These are phyloP conservation scores for Gavia stellata DNA, from an alignment of 2,113 vertebrate genomes.

Conservation along the genomic window DNA sequence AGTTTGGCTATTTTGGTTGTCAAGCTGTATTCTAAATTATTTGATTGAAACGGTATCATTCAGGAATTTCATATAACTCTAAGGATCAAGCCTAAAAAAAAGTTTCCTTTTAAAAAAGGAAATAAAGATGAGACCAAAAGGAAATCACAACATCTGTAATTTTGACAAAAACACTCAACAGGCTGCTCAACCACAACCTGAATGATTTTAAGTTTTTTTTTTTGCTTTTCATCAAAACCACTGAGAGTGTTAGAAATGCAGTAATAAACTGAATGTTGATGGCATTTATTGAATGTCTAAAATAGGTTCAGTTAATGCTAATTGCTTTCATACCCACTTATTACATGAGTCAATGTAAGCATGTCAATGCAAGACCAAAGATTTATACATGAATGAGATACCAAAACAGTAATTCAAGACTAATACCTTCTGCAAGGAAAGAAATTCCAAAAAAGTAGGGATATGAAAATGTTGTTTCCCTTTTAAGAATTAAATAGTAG, in stretches of 20 bases:
- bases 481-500: background rate
- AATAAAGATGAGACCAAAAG: background rate
- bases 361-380: background rate
- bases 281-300: background rate
- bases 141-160: background rate
- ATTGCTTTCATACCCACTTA: background rate
- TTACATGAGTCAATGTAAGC: background rate
- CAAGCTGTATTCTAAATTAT: background rate
- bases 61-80: background rate
- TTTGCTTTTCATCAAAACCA: background rate
- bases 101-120: background rate
- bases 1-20: background rate
- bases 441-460: background rate
- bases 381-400: background rate
- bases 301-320: background rate
- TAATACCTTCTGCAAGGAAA: background rate
- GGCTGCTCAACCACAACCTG: background rate
- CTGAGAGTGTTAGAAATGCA: background rate
- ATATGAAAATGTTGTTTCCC: background rate
- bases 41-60: background rate
- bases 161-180: background rate
- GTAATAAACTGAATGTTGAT: background rate
- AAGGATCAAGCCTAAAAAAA: background rate
- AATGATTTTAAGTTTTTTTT: background rate
- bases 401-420: background rate